Percentiles rank a stretch among this genome's conserved stretches.
These are phyloP conservation scores for Micrastur ruficollis DNA, from an alignment of 2,797 vertebrate genomes.

Conservation along the genomic window DNA sequence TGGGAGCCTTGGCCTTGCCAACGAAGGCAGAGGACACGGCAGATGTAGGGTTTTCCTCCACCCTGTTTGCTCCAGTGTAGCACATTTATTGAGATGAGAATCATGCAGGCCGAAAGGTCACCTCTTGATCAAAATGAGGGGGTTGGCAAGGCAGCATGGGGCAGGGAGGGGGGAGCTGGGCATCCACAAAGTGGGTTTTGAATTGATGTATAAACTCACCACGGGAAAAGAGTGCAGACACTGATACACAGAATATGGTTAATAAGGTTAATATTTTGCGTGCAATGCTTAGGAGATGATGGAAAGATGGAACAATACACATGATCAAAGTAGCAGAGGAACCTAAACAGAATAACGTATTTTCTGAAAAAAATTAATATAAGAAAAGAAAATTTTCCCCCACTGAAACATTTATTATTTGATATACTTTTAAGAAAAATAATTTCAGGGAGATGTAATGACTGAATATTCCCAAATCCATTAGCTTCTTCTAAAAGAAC, in stretches of 20 bases:
- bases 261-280: background rate
- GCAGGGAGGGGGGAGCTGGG: background rate
- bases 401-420: background rate
- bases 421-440: background rate
- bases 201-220: background rate
- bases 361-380: background rate
- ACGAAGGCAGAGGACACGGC: rapidly evolving
- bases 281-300: background rate
- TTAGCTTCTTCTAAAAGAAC: background rate
- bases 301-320: background rate
- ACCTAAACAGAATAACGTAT: background rate
- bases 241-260: background rate
- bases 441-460: slow-evolving; percentile 1
- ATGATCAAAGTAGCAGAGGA: background rate
- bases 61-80: background rate
- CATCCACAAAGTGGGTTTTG: background rate
- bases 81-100: background rate
- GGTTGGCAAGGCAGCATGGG: background rate
- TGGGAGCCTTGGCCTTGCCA: background rate
- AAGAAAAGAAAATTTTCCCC: background rate
- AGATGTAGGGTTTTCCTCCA: background rate
- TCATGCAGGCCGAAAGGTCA: background rate
- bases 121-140: background rate
- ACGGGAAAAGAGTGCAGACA: background rate
- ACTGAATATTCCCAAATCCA: slow-evolving; percentile 35